Conservation (phyloP, 2,113 vertebrate genomes). For the Elachura formosa region DNA sequence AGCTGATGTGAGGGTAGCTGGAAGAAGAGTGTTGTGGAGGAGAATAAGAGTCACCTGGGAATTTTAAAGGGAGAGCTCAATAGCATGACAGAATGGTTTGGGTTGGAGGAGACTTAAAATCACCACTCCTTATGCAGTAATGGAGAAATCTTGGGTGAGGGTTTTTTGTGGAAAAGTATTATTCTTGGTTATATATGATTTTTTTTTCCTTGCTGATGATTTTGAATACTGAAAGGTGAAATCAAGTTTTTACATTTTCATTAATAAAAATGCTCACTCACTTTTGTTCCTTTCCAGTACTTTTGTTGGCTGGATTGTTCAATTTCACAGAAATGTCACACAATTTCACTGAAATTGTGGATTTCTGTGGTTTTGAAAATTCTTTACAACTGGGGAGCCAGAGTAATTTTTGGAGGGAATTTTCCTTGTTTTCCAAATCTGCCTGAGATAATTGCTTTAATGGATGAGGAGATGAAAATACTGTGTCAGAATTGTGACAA, state of each 20-base stretch:
- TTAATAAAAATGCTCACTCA: not conserved
- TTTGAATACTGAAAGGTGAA: not conserved
- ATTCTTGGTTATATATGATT: not conserved
- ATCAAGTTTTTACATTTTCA: not conserved
- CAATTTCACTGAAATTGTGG: not conserved
- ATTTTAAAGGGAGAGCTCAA: not conserved
- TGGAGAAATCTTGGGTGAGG: not conserved
- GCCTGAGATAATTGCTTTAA: not conserved
- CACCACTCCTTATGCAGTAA: not conserved
- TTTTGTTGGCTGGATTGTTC: not conserved
- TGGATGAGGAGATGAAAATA: not conserved
- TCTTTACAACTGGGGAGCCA: not conserved
- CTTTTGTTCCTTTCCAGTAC: not conserved
- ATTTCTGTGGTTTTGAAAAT: not conserved
- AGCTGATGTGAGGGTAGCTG: not conserved
- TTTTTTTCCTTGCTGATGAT: not conserved
- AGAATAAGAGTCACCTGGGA: not conserved
- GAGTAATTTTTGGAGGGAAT: not conserved
- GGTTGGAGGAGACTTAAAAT: not conserved
- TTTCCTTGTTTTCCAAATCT: not conserved
- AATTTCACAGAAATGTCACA: not conserved
- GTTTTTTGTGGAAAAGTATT: not conserved
- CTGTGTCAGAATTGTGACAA: not conserved
- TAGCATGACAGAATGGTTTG: not conserved
- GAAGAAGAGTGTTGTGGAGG: not conserved